A percentile compares a stretch with the other conserved stretches of the same genome.
These are phyloP conservation scores for Vulpes lagopus DNA, from an alignment of 2,113 vertebrate genomes.

Conservation along the genomic window DNA sequence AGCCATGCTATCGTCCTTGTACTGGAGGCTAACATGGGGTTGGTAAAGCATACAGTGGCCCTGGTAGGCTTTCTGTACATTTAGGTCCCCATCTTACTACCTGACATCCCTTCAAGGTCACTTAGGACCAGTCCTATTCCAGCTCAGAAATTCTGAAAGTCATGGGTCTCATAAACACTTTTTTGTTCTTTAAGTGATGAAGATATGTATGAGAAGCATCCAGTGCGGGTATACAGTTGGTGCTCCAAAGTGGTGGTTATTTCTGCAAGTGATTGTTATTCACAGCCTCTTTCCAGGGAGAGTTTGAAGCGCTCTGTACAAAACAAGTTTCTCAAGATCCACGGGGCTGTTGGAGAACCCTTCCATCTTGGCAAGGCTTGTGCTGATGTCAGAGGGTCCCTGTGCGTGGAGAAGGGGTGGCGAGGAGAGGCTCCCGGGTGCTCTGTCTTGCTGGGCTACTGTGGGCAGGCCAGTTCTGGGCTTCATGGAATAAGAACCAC, in stretches of 20 bases:
- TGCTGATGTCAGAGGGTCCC: neutral
- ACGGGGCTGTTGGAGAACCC: neutral
- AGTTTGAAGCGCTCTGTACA: neutral
- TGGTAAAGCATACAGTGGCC: neutral
- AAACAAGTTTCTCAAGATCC: neutral
- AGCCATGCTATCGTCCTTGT: neutral
- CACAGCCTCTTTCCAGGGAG: neutral
- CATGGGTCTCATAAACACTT: neutral
- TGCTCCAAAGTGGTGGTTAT: neutral
- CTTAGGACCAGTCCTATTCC: neutral
- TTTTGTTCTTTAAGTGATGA: neutral
- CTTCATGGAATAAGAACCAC: neutral
- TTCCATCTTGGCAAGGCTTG: neutral
- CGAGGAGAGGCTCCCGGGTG: rapidly evolving
- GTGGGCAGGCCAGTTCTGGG: neutral
- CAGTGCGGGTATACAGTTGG: neutral
- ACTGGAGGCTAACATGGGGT: neutral
- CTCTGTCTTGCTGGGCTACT: neutral
- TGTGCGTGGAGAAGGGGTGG: neutral
- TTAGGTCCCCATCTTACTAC: neutral
- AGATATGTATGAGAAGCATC: rapidly evolving
- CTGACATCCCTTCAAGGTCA: neutral
- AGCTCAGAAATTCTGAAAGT: neutral
- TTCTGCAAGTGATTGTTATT: neutral
- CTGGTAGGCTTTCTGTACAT: neutral